Percentiles rank a stretch among this genome's conserved stretches.
Evolutionary conservation across 2,888 invertebrate genomes (phyloP).

Genomic region (Brachyptera risi): DNA sequence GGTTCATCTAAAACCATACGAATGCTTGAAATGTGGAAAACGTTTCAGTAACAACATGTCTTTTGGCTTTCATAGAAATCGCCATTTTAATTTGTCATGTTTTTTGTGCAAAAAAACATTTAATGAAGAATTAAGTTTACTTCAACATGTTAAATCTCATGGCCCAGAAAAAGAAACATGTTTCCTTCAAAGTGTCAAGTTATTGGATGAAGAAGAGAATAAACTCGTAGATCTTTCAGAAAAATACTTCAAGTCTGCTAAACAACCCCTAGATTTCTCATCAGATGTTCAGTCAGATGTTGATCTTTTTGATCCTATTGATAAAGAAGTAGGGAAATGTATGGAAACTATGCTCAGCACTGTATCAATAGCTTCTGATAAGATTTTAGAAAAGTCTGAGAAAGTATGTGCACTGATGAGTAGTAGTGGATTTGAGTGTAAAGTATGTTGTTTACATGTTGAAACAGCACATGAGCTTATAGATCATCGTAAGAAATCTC

Average conservation of each 20-base stretch:
- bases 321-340: constrained; percentile 16
- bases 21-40: constrained; percentile 27
- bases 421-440: constrained; percentile 12
- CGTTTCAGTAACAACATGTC: constrained; percentile 21
- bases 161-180: background rate
- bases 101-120: constrained; percentile 17
- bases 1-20: constrained; percentile 21
- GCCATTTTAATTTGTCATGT: constrained; percentile 19
- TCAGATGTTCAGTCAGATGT: too few species aligned
- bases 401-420: background rate
- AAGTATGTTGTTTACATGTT: constrained; percentile 22
- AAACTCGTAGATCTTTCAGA: constrained; percentile 20
- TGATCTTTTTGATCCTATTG: too few species aligned
- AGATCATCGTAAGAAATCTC: constrained; percentile 25
- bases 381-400: background rate
- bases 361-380: constrained; percentile 6
- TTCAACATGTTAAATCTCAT: constrained; percentile 21
- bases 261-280: too few species aligned
- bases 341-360: constrained; percentile 19
- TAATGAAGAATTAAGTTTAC: constrained; percentile 13
- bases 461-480: constrained; percentile 16
- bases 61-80: constrained; percentile 3
- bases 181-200: constrained; percentile 13
- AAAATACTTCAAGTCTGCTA: background rate
- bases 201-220: constrained; percentile 27